Evolutionary conservation across 2,797 vertebrate species (phyloP).

Genomic region (Sparidentex hasta): DNA sequence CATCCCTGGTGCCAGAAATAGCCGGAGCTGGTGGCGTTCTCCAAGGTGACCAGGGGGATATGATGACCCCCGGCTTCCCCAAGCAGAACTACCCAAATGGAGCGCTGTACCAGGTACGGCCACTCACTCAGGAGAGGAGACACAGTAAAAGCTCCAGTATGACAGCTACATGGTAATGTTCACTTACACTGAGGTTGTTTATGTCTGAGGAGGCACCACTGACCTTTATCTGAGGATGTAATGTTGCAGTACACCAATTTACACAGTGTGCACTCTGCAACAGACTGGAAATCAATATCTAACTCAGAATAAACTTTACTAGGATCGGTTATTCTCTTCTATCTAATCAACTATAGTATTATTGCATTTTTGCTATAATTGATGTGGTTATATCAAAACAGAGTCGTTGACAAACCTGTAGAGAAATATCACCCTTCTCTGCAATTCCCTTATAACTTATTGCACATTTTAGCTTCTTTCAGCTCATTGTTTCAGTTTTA

Average conservation of each 20-base stretch:
- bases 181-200: neutral
- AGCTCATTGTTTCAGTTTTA: neutral
- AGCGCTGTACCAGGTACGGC: slow-evolving; percentile 84
- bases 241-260: neutral
- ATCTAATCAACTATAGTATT: too few species aligned
- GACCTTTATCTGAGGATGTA: slow-evolving; percentile 17
- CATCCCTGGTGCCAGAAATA: slow-evolving; percentile 82
- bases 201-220: neutral
- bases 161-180: slow-evolving; percentile 7
- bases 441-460: neutral
- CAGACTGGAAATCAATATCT: neutral
- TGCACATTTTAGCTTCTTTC: too few species aligned
- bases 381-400: neutral
- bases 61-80: slow-evolving; percentile 84
- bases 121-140: slow-evolving; percentile 22
- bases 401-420: neutral
- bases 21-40: slow-evolving; percentile 85
- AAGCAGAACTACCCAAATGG: slow-evolving; percentile 76
- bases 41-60: slow-evolving; percentile 83
- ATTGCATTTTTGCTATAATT: too few species aligned
- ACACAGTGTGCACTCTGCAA: neutral
- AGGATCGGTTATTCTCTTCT: neutral
- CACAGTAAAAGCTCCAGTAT: slow-evolving; percentile 1
- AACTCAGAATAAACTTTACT: neutral
- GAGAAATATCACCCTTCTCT: neutral